Base-by-base conservation (phyloP, 2,888 invertebrate species). In the Amblyjoppa proteus region DNA sequence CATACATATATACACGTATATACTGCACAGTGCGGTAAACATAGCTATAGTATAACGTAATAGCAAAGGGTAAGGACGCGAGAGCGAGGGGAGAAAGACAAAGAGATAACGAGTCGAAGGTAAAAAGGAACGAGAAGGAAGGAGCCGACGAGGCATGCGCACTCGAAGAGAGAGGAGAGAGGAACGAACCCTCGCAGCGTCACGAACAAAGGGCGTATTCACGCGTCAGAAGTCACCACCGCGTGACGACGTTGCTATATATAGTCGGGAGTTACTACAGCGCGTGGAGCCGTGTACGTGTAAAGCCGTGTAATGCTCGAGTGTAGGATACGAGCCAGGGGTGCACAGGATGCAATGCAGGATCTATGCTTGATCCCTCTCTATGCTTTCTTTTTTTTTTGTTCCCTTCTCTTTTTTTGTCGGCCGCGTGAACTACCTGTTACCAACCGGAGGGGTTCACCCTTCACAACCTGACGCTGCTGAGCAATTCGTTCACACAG, bases 201-300 rank as follows among this genome's bases (percentile, higher is more conserved):
- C 61, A 56, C 82, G 85, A 87, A 89, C 88, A 89, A 89, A 89
- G 88, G 89, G 87, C 87, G 90, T 91, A 92, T 91, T 92, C 91
- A 92, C 91, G 91, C 91, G 90, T 92, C 91, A 90, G 88, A 89
- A 92, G 92, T 92, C 92, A 92, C 90, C 91, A 89, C 88, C 88
- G 91, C 92, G 91, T 92, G 90, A 92, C 92, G 90, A 83, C 51
- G 76, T 71, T 64, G 51, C 81, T 51, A 61, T 69, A 61, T 58
- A 41, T 56, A 68, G 64, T 64, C 49, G 49, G 61, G 70, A 76
- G 84, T 81, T 45, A 51, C 71, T 49, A 28, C 45, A 11, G 80
- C n/a, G 69, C 34, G 28, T 28, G 28, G n/a, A 20, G 38, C 9
- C 25, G 20, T 45, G 41, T 53, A 2, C 53, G 16, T 41, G 28